Evolutionary conservation across 2,113 vertebrate species (phyloP), one percentile per base, ranked within the genome.

Genomic region (Alosa alosa): DNA sequence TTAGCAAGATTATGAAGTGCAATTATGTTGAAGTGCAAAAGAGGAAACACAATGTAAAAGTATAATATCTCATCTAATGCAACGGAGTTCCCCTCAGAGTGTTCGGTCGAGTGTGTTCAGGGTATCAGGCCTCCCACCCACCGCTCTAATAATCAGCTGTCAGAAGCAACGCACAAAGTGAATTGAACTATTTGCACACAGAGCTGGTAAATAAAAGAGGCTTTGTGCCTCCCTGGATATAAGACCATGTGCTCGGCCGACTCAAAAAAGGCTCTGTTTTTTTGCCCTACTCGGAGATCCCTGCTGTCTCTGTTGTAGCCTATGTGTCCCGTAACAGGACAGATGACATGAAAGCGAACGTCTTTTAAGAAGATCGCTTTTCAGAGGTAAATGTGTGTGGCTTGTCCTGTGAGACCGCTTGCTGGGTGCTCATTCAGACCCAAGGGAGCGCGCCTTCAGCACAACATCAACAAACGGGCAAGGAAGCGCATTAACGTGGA

Each of bases 351-450:
- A 97, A 96, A 96, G 93, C 95, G 95, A 94, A 95, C 94, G 95
- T 94, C 95, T 94, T 95, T 95, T 94, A 95, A 96, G 94, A 95
- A 95, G 94, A 96, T 96, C 95, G 95, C 96, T 96, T 97, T 97
- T 97, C 96, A 97, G 95, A 96, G 92, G 93, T 94, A 94, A 96
- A 96, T 95, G 94, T 86, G 93, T 94, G 93, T 94, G 95, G 93
- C 92, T 93, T 93, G 91, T 90, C 93, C 92, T 94, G 93, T 93
- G 92, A 94, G 96, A 96, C 94, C 95, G 88, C 96, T 96, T 92
- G 93, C 96, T 96, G 96, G 83, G 94, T 87, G 88, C 88, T 88
- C 91, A 94, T 95, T 95, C 92, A 94, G 93, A 94, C 88, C 93
- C 87, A 89, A 90, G 94, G 91, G 92, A 91, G 91, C 92, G 93